Evolutionary conservation across 2,888 invertebrate species (phyloP).

Genomic region (Acanthoscelides obtectus): DNA sequence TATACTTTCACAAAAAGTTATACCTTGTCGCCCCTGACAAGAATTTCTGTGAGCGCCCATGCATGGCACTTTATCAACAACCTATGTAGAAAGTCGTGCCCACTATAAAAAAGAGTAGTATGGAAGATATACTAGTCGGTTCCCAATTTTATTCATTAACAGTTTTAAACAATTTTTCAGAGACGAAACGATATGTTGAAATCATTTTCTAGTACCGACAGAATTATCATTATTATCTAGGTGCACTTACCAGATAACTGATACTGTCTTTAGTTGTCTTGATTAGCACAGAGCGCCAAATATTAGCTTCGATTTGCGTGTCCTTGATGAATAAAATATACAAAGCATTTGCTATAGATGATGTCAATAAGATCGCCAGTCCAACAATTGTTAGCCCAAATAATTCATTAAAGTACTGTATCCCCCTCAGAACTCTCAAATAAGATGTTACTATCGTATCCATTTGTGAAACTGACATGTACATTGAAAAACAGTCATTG

Average conservation of each 20-base stretch:
- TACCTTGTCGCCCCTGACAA: no score
- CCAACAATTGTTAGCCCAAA: not conserved
- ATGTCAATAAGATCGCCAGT: not conserved
- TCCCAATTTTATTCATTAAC: no score
- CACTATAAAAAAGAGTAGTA: no score
- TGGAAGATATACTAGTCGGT: no score
- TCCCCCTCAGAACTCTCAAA: not conserved
- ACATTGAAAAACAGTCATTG: not conserved
- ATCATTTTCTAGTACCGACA: no score
- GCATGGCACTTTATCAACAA: no score
- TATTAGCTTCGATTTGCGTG: not conserved
- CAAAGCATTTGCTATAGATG: not conserved
- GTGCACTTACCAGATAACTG: not conserved
- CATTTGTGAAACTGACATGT: not conserved
- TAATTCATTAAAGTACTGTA: not conserved
- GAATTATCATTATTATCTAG: no score
- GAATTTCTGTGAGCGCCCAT: no score
- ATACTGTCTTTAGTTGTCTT: not conserved
- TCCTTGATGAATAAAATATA: not conserved
- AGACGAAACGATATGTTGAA: no score
- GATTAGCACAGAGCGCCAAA: not conserved
- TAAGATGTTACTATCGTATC: not conserved
- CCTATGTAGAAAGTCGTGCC: no score
- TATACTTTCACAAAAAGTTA: no score
- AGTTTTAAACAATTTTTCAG: no score